A percentile compares a stretch with the other conserved stretches of the same genome.
These are phyloP conservation scores for Ictalurus furcatus DNA, from an alignment of 2,113 vertebrate genomes.

Conservation along the genomic window DNA sequence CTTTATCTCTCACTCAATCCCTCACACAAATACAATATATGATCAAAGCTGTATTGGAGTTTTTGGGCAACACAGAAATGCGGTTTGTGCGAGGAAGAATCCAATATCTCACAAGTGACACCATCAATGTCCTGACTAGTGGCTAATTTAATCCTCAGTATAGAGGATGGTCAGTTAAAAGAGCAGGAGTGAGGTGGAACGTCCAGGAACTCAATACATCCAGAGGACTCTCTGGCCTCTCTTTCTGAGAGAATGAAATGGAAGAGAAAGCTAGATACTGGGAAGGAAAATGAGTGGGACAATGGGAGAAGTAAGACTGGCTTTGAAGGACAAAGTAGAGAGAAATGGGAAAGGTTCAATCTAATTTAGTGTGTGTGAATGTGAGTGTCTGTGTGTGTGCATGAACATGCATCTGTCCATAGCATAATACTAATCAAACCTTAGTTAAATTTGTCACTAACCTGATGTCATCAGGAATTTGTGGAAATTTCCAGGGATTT, in stretches of 20 bases:
- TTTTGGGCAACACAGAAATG: conserved; percentile 31
- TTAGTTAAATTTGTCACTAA: background rate
- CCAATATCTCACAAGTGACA: conserved; percentile 66
- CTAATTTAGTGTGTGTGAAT: background rate
- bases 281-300: conserved; percentile 38
- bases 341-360: background rate
- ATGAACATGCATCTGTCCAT: background rate
- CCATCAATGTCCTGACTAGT: conserved; percentile 61
- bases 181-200: conserved; percentile 50
- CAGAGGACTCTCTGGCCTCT: conserved; percentile 52
- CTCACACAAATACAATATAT: conserved; percentile 19
- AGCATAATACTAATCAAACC: background rate
- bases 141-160: conserved; percentile 63
- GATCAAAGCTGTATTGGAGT: conserved; percentile 36
- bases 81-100: conserved; percentile 59
- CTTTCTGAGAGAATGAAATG: conserved; percentile 39
- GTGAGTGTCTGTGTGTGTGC: background rate
- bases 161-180: conserved; percentile 56
- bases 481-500: background rate
- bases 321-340: background rate
- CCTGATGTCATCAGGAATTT: background rate
- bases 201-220: conserved; percentile 58
- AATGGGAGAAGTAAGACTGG: conserved; percentile 36
- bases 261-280: conserved; percentile 31
- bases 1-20: conserved; percentile 12